A percentile compares a stretch with the other conserved stretches of the same genome.
Evolutionary conservation across 2,797 vertebrate species (phyloP).

Genomic region (Champsocephalus gunnari): DNA sequence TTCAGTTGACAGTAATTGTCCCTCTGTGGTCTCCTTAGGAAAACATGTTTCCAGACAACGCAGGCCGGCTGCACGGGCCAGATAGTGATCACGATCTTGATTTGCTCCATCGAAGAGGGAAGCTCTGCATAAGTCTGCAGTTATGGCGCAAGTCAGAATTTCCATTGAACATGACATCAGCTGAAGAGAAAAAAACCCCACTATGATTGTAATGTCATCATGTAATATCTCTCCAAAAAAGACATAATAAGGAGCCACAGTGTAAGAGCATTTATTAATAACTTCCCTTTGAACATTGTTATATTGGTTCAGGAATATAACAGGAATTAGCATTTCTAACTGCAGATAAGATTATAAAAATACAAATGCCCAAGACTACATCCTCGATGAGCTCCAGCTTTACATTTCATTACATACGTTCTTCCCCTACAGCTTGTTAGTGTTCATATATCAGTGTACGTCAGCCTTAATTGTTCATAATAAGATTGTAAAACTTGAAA

Average conservation of each 20-base stretch:
- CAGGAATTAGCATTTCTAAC: neutral
- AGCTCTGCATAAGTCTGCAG: conserved; percentile 63
- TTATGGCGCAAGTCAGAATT: conserved; percentile 67
- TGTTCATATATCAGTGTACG: neutral
- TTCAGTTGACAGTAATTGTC: conserved; percentile 81
- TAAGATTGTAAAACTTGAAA: neutral
- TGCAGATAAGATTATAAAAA: neutral
- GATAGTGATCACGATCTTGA: conserved; percentile 81
- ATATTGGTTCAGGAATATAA: neutral
- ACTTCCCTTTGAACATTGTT: neutral
- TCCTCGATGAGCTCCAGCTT: neutral
- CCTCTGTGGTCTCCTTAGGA: conserved; percentile 79
- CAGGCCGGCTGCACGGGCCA: conserved; percentile 71
- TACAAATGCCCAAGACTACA: neutral
- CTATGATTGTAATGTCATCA: neutral
- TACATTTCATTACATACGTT: neutral
- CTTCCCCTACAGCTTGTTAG: neutral
- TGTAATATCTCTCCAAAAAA: neutral
- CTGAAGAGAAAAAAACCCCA: conserved; percentile 17
- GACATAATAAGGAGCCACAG: neutral
- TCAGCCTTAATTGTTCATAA: neutral
- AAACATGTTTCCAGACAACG: conserved; percentile 81
- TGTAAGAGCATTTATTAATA: neutral
- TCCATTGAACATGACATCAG: conserved; percentile 66
- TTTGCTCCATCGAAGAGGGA: conserved; percentile 72